These are phyloP conservation scores for Venustaconcha ellipsiformis DNA, from an alignment of 1,140 invertebrate genomes.

Conservation along the genomic window DNA sequence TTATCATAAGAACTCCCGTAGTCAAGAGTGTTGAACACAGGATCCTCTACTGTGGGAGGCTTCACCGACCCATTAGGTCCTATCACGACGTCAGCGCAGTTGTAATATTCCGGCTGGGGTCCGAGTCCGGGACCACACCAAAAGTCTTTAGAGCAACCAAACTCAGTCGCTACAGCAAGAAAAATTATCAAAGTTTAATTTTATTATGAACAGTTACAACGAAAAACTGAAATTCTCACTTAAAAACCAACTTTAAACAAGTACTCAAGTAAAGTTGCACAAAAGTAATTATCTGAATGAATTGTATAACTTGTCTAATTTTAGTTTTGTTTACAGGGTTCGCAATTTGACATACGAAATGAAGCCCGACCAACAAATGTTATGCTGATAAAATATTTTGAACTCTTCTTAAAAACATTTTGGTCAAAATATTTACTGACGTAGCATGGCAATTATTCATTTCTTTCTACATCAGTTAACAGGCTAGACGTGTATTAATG, in stretches of 20 bases:
- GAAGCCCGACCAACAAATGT: too few relatives aligned
- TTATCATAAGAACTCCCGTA: slow-evolving; percentile 31
- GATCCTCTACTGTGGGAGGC: slow-evolving; percentile 21
- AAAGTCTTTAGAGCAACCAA: slow-evolving; percentile 19
- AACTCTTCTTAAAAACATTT: too few relatives aligned
- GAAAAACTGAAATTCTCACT: not conserved
- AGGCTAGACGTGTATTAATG: too few relatives aligned
- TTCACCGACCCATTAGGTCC: slow-evolving; percentile 17
- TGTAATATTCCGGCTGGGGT: slow-evolving; percentile 24
- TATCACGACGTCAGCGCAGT: slow-evolving; percentile 33
- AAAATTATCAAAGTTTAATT: not conserved
- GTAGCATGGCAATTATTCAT: too few relatives aligned
- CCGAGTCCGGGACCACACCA: slow-evolving; percentile 26
- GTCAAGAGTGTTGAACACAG: slow-evolving; percentile 9
- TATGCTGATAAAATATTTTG: too few relatives aligned
- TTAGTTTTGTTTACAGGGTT: too few relatives aligned
- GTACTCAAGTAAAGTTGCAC: not conserved
- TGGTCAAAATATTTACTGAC: too few relatives aligned
- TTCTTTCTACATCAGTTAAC: too few relatives aligned
- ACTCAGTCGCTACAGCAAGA: slow-evolving; percentile 3
- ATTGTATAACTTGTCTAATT: not conserved
- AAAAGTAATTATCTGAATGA: not conserved
- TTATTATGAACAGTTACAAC: not conserved
- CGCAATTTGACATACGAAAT: too few relatives aligned
- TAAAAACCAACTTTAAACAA: not conserved